Evolutionary conservation across 2,797 vertebrate species (phyloP).

Genomic region (Ctenopoma kingsleyae): DNA sequence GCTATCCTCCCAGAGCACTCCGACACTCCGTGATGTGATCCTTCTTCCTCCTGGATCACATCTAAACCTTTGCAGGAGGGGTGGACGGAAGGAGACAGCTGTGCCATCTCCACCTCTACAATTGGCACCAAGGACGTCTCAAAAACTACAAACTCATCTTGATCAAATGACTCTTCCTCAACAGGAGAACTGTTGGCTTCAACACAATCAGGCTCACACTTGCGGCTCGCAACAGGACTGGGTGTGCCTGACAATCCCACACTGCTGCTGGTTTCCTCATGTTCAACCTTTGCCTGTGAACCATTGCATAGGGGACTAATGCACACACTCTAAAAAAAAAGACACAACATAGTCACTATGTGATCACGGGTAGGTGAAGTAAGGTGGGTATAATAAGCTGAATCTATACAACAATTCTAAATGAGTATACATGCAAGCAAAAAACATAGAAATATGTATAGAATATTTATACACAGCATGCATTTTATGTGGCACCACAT

Average conservation of each 20-base stretch:
- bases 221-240: conserved; percentile 38
- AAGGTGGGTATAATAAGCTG: background rate
- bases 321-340: conserved; percentile 75
- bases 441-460: background rate
- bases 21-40: conserved; percentile 29
- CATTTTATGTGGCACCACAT: conserved; percentile 20
- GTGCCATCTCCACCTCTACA: conserved; percentile 68
- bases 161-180: conserved; percentile 58
- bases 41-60: conserved; percentile 59
- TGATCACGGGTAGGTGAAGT: conserved; percentile 12
- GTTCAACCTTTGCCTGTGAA: conserved; percentile 60
- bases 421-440: conserved; percentile 25
- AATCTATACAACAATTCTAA: conserved; percentile 14
- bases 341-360: conserved; percentile 65
- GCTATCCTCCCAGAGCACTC: conserved; percentile 53
- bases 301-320: conserved; percentile 61
- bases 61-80: conserved; percentile 51
- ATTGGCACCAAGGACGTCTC: conserved; percentile 61
- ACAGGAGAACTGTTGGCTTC: conserved; percentile 30
- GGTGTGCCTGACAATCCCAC: conserved; percentile 43
- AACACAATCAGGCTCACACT: conserved; percentile 38
- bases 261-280: conserved; percentile 60
- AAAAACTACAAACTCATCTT: conserved; percentile 62
- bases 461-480: conserved; percentile 2
- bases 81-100: conserved; percentile 46